Evolutionary conservation across 2,113 vertebrate genomes (phyloP), one percentile per base, ranked within the genome.

Genomic region (Myocastor coypus): DNA sequence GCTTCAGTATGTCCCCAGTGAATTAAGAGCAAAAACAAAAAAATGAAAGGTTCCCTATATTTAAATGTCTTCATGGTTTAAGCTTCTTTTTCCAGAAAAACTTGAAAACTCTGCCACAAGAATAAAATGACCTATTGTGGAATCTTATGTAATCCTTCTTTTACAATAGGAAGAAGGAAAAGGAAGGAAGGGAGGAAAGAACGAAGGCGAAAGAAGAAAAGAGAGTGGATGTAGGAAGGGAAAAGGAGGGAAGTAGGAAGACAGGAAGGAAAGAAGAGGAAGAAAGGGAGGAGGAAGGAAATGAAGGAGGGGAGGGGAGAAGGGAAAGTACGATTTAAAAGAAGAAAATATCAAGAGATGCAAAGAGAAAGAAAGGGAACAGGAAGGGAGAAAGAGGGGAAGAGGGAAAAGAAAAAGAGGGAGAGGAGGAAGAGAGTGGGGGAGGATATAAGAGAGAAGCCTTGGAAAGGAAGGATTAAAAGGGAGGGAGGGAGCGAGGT

Each of bases 61-160:
- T 57, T 42, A 86, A 52, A 32, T 73, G 10, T 55, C 19, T 40
- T 85, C 37, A n/a, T 42, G 3, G 17, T 68, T 95, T 69, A 88
- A 91, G 80, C 89, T 4, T 57, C 14, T 92, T 50, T 50, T 50
- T 95, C 52, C 83, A 95, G 42, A 87, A 97, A 75, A 91, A 84
- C 20, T 34, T 68, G 20, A 93, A 75, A 91, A 93, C 28, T 90
- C 57, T 68, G 34, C 32, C 83, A 9, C 75, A 89, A 71, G 32
- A 83, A 10, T 66, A 80, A 87, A 92, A 83, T 83, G 24, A 87
- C 11, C 81, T 78, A 83, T 81, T 81, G 59, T 81, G 24, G 78
- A 81, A 89, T 34, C 37, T 69, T 88, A 81, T 42, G 55, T 87
- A 89, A 83, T 52, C 22, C 12, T 86, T 22, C 34, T 73, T 95